Percentiles rank a stretch among this genome's conserved stretches.
These are phyloP conservation scores for Cervus canadensis DNA, from an alignment of 2,113 vertebrate genomes.

Conservation along the genomic window DNA sequence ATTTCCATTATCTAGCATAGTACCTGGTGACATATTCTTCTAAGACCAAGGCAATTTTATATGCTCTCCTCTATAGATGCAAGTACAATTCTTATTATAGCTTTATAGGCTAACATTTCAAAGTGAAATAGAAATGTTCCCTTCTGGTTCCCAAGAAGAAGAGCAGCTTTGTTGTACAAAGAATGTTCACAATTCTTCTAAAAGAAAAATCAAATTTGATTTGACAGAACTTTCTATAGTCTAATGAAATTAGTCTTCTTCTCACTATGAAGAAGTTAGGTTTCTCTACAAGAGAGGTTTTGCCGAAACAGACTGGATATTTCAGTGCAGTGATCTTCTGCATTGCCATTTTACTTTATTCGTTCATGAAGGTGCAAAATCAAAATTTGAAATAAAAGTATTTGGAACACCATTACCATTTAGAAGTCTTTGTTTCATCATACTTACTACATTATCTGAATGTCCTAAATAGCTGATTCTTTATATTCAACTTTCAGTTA, in stretches of 20 bases:
- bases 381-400: not conserved
- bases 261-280: not conserved
- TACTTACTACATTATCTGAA: not conserved
- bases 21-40: not conserved
- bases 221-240: not conserved
- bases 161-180: not conserved
- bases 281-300: not conserved
- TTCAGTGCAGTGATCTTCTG: not conserved
- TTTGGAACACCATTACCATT: not conserved
- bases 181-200: not conserved
- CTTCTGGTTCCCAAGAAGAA: not conserved
- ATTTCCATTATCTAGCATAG: not conserved
- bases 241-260: not conserved
- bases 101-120: not conserved
- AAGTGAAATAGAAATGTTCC: not conserved
- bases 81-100: not conserved
- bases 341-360: not conserved
- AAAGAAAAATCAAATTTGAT: not conserved
- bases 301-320: not conserved
- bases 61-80: not conserved
- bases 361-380: not conserved
- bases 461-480: not conserved
- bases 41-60: not conserved
- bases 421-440: not conserved
- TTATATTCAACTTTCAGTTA: not conserved